Percentiles rank a stretch among this genome's conserved stretches.
phyloP scores from a whole-genome alignment of 2,113 vertebrate genomes.

The Cyanocitta stelleri region DNA sequence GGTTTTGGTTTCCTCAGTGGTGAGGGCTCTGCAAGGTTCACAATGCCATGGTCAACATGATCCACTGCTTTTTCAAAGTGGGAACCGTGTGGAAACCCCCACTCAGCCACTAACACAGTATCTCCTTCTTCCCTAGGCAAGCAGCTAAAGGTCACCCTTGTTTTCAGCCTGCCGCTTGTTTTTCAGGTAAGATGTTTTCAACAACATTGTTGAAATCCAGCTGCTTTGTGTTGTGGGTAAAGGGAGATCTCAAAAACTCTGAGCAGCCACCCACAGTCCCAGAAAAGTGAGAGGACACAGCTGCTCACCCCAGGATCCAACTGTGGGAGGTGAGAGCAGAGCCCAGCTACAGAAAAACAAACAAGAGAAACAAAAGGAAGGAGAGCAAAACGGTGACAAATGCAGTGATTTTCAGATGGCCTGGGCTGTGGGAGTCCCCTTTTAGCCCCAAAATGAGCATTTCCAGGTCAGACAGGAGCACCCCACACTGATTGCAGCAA shows the following conservation, averaged over 20 bases:
- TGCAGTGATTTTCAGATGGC: fast-evolving
- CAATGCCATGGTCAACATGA: fast-evolving
- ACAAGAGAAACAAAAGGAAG: not conserved
- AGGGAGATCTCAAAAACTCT: not conserved
- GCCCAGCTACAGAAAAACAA: not conserved
- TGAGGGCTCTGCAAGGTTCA: not conserved
- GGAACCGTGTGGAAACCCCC: not conserved
- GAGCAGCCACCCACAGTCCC: not conserved
- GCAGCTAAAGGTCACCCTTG: not conserved
- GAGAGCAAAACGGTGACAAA: not conserved
- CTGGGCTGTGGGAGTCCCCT: not conserved
- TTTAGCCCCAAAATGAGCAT: not conserved
- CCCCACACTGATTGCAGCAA: fast-evolving
- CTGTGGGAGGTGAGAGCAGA: not conserved
- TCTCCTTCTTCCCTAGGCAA: constrained; percentile 32
- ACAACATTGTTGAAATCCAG: not conserved
- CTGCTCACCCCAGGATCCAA: not conserved
- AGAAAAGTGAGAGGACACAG: not conserved
- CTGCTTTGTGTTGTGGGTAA: not conserved
- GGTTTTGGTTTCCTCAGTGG: not conserved
- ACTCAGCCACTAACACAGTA: not conserved
- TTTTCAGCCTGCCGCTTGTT: constrained; percentile 23
- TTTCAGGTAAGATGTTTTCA: constrained; percentile 53
- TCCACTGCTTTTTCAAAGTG: not conserved
- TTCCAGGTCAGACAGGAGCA: not conserved